Base-by-base conservation (phyloP, 2,888 invertebrate species). In the Agrotis puta region DNA sequence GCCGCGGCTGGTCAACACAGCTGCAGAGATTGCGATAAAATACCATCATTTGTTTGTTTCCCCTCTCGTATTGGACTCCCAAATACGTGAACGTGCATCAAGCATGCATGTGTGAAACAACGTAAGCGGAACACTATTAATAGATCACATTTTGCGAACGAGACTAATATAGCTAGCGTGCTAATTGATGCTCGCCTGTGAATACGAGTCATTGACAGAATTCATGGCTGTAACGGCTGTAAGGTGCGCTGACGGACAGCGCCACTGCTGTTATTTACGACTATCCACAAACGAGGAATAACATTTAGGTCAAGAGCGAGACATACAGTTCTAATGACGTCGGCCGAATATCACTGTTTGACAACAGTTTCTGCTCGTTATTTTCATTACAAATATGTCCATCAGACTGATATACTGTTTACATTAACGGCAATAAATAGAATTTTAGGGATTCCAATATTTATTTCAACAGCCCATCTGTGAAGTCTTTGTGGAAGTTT, bases 21-120 rank as follows among this genome's bases (percentile, higher is more conserved):
- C 85, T 88, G 86, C 79, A 73, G 78, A 66, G 73, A 85, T 86
- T 84, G 82, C 84, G 83, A 86, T 87, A 82, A 85, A 85, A 86
- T 73, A 79, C 69, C 71, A 72, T 64, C 64, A 75, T 80, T 84
- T 83, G 87, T 89, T 86, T 86, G 80, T 87, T 87, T 86, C 86
- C 68, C 78, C 76, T 74, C 61, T 84, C 78, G 84, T 85, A 87
- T 87, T 82, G 83, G 67, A 78, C 79, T 84, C 78, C 85, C 69
- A 78, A 73, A 75, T 75, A 76, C 20, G 63, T 22, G 22, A 57
- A 43, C 54, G 27, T 70, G 78, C 78, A 74, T 64, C 64, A 59
- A 63, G 59, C 73, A 59, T 76, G 62, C 79, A 73, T 81, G 66
- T 71, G 70, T 71, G 77, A 61, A 71, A 59, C 61, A 50, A 70